Evolutionary conservation across 2,113 vertebrate genomes (phyloP), one percentile per base, ranked within the genome.

Genomic region (Varanus salvator): DNA sequence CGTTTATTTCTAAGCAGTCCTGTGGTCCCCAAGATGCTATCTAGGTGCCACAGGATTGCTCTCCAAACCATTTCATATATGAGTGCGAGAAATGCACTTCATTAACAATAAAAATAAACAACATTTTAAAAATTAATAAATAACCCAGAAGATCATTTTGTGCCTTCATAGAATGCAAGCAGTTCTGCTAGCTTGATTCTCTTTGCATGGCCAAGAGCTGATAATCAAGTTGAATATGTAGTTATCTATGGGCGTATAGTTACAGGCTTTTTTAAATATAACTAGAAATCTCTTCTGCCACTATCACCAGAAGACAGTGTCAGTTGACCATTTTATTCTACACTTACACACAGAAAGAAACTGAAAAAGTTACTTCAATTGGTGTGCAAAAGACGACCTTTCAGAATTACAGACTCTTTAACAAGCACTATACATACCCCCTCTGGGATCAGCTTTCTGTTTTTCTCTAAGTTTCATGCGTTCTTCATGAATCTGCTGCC

Each of bases 401-500:
- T 66, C 74, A 71, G 1, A 57, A 84, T 50, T 27, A 82, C 72
- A 66, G 25, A 44, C 38, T 29, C 31, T 72, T 66, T 82, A 31
- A 48, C 52, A 72, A 80, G 23, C 11, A 23, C 68, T 3, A 11
- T 2, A 95, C 96, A 1, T 93, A 99, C 98, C 97, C 74, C 95
- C 2, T 92, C 97, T 98, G 1, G 93, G 31, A 8, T 14, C 91
- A 3, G 92, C 86, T 94, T 98, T 99, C 88, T 97, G 94, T 87
- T 96, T 96, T 88, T 98, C 98, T 31, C 97, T 90, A 1, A 95
- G 96, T 72, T 90, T 97, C 27, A 99, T 92, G 89, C 98, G 98
- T 48, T 99, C 98, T 83, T 98, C 97, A 0, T 98, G 96, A 81
- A 99, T 98, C 96, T 99, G 98, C 64, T 97, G 94, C 29, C 99